Conservation (phyloP, 2,888 invertebrate species). For the Glaucopsyche alexis region DNA sequence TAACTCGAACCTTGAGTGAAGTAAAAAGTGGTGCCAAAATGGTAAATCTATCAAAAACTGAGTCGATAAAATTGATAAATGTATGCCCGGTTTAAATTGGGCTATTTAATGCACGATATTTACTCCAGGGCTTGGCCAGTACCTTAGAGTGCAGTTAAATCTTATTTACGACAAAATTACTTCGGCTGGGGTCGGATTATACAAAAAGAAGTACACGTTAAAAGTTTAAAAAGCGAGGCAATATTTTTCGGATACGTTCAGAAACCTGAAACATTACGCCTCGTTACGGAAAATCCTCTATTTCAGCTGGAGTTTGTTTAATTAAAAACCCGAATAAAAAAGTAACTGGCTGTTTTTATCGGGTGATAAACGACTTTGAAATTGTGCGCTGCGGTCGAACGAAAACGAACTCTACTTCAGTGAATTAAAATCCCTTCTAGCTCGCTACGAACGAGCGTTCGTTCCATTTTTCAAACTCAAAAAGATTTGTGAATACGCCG, state of each 20-base stretch:
- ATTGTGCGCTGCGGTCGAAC: slow-evolving; percentile 38
- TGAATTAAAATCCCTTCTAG: slow-evolving; percentile 40
- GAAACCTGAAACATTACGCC: slow-evolving; percentile 47
- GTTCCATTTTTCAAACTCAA: slow-evolving; percentile 50
- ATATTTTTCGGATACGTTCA: slow-evolving; percentile 48
- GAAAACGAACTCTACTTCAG: slow-evolving; percentile 47
- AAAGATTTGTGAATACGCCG: slow-evolving; percentile 62
- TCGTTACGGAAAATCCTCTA: slow-evolving; percentile 63
- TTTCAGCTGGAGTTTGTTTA: slow-evolving; percentile 63
- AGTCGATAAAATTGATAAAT: background rate
- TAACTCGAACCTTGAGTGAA: background rate
- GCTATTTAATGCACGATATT: background rate
- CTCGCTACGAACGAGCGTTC: slow-evolving; percentile 29
- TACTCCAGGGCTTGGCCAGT: background rate
- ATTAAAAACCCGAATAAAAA: slow-evolving; percentile 78
- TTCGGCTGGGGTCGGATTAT: background rate
- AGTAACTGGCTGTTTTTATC: slow-evolving; percentile 67
- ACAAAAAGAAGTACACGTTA: slow-evolving; percentile 29
- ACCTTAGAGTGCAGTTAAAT: slow-evolving; percentile 1
- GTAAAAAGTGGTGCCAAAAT: slow-evolving; percentile 4
- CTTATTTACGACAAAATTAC: slow-evolving; percentile 27
- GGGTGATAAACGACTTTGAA: slow-evolving; percentile 65
- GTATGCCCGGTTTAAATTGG: background rate
- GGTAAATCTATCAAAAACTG: background rate
- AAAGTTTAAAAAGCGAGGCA: slow-evolving; percentile 34